Evolutionary conservation across 2,113 vertebrate genomes (phyloP).

Genomic region (Hippocampus barbouri): DNA sequence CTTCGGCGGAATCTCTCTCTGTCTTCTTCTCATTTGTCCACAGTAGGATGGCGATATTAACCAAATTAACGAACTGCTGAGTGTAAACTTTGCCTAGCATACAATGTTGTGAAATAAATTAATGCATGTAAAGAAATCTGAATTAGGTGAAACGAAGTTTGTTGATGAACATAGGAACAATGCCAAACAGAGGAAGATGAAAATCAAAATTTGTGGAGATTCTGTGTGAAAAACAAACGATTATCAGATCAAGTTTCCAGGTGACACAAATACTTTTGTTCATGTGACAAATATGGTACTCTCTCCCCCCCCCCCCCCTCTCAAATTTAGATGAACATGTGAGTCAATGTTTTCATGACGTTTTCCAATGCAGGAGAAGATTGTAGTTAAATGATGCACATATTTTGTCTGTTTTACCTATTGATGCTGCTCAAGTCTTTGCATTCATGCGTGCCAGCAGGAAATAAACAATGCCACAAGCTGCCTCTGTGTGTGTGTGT

Average conservation of each 20-base stretch:
- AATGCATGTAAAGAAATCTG: not conserved
- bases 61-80: not conserved
- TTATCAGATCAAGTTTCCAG: not conserved
- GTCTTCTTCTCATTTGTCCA: not conserved
- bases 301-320: no score
- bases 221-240: not conserved
- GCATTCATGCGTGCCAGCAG: slow-evolving; percentile 3
- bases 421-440: slow-evolving; percentile 6
- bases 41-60: not conserved
- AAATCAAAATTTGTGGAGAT: not conserved
- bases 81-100: not conserved
- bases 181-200: not conserved
- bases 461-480: slow-evolving; percentile 16
- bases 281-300: not conserved
- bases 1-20: slow-evolving; percentile 4
- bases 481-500: not conserved
- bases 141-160: not conserved
- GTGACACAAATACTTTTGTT: not conserved
- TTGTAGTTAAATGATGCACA: slow-evolving; percentile 1
- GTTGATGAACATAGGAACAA: not conserved
- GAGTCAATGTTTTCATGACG: not conserved
- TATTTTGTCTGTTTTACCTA: not conserved
- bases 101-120: not conserved
- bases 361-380: not conserved
- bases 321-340: not conserved